Percentiles rank a stretch among this genome's conserved stretches.
These are phyloP conservation scores for Augochlora pura DNA, from an alignment of 1,140 invertebrate genomes.

Conservation along the genomic window DNA sequence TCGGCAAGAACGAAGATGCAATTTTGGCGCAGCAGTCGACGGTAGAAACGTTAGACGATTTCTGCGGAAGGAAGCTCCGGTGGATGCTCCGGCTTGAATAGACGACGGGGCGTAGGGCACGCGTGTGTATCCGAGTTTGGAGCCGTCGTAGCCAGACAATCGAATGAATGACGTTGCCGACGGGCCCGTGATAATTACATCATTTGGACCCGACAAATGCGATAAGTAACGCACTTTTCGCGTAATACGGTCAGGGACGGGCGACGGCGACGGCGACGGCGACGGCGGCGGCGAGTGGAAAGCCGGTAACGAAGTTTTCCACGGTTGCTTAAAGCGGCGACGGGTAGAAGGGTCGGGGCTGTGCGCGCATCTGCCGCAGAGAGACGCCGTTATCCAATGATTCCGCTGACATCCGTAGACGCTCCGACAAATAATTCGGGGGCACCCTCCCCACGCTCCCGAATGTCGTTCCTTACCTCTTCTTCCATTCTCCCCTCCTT, in stretches of 20 bases:
- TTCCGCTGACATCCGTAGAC: slow-evolving; percentile 56
- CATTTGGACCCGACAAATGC: slow-evolving; percentile 15
- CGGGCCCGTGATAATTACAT: slow-evolving; percentile 24
- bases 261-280: too few species aligned
- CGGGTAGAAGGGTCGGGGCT: slow-evolving; percentile 2
- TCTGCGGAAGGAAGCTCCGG: slow-evolving; percentile 9
- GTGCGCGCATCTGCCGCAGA: slow-evolving; percentile 46
- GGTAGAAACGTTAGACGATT: too few species aligned
- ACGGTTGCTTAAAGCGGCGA: slow-evolving; percentile 49
- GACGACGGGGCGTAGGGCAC: too few species aligned
- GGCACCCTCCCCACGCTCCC: too few species aligned
- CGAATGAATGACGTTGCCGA: slow-evolving; percentile 7
- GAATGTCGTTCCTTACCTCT: not conserved
- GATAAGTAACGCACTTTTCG: slow-evolving; percentile 47
- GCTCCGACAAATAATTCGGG: slow-evolving; percentile 49
- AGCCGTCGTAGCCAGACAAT: not conserved
- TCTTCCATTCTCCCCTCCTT: too few species aligned
- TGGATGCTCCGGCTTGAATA: slow-evolving; percentile 29
- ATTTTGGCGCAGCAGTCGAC: too few species aligned
- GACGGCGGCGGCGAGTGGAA: not conserved
- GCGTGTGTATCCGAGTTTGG: not conserved
- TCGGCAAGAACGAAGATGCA: too few species aligned
- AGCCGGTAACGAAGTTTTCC: slow-evolving; percentile 45
- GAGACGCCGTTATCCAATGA: slow-evolving; percentile 59
- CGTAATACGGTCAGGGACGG: slow-evolving; percentile 2